Base-by-base conservation (phyloP, 2,113 vertebrate species). In the Cygnus atratus region DNA sequence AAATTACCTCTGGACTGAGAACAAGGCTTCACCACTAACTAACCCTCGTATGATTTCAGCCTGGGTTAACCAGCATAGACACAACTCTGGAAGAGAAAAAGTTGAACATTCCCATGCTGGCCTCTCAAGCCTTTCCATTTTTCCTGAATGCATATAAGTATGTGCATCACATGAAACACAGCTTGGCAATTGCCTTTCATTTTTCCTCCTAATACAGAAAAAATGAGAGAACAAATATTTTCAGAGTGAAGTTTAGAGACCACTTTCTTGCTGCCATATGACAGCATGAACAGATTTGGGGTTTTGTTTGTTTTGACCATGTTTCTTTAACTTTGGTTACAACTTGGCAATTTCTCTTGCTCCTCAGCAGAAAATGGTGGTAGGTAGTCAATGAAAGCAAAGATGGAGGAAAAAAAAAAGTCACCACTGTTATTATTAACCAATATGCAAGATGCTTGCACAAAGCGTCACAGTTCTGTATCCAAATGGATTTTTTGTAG, bases 401-500 rank as follows among this genome's bases (percentile, higher is more conserved):
- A 96, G 76, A 92, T 59, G 37, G 59, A 39, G 19, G 80, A 80
- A 83, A 97, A 86, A 1, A 37, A 37, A 11, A 65, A 57, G 13
- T 13, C 33, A 67, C 96, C 55, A 89, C 11, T 24, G 76, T 75
- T 55, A 59, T 75, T 92, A 95, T 79, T 61, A 88, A 78, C 3
- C 18, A 90, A 52, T 65, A 89, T 94, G 88, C 76, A 35, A 71
- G 80, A 86, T 82, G 39, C 71, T 96, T 84, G 77, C 65, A 96
- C 84, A 77, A 96, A 97, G 92, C 6, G 4, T 76, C 79, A 95
- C 29, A 8, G 44, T 88, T 94, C 70, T 81, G 58, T 92, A 93
- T 97, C 82, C 83, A 97, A 97, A 95, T 92, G 76, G 67, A 80
- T 95, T 95, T 94, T 97, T 96, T 92, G 93, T 96, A 91, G 83